phyloP scores from a whole-genome alignment of 2,888 invertebrate species.

The Lasioglossum villosulum region DNA sequence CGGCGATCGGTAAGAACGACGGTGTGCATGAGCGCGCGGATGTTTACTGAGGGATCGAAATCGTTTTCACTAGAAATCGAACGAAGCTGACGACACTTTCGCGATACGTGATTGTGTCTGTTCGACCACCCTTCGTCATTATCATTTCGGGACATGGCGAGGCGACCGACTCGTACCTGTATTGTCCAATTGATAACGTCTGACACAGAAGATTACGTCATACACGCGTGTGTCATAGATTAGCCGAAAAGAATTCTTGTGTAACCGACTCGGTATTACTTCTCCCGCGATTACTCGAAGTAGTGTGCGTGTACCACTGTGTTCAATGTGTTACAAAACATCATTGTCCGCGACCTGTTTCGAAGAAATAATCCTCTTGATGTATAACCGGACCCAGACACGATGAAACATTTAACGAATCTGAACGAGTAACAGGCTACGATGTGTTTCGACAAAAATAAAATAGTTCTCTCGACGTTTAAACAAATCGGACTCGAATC shows the following conservation, averaged over 20 bases:
- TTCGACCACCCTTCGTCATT: constrained; percentile 66
- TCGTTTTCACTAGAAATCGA: constrained; percentile 56
- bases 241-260: constrained; percentile 45
- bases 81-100: constrained; percentile 56
- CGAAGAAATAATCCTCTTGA: not conserved
- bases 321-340: not conserved
- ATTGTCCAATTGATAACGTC: constrained; percentile 35
- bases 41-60: constrained; percentile 59
- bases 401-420: not conserved
- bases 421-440: too few species aligned
- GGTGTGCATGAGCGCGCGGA: constrained; percentile 45
- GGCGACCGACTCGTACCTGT: constrained; percentile 26
- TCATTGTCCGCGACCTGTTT: not conserved
- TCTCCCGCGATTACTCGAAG: not conserved
- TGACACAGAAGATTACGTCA: constrained; percentile 38
- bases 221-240: constrained; percentile 47
- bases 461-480: too few species aligned
- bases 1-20: not conserved
- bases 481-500: too few species aligned
- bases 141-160: constrained; percentile 57
- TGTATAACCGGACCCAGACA: not conserved
- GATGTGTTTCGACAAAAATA: too few species aligned
- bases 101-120: constrained; percentile 67
- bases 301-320: not conserved
- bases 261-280: constrained; percentile 19